Percentiles rank a stretch among this genome's conserved stretches.
Evolutionary conservation across 2,797 vertebrate genomes (phyloP).

Genomic region (Macropodus opercularis): DNA sequence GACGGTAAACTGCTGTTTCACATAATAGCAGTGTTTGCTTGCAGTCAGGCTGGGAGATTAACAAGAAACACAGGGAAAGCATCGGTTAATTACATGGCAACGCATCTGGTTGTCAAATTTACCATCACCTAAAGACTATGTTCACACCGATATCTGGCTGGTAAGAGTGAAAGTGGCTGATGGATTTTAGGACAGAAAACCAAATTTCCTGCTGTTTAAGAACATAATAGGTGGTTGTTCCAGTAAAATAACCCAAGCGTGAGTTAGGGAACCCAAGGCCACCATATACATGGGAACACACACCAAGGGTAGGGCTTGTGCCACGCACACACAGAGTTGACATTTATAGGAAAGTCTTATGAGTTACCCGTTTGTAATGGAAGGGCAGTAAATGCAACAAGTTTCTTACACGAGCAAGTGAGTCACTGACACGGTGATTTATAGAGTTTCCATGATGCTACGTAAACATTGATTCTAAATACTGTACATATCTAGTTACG

Average conservation of each 20-base stretch:
- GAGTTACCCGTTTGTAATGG: conserved; percentile 40
- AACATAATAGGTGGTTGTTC: conserved; percentile 45
- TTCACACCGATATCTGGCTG: conserved; percentile 7
- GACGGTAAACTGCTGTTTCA: neutral
- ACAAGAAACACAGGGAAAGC: conserved; percentile 23
- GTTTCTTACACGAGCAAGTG: conserved; percentile 6
- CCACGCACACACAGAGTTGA: conserved; percentile 9
- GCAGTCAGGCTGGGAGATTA: conserved; percentile 21
- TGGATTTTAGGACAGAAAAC: conserved; percentile 38
- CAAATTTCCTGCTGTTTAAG: conserved; percentile 56
- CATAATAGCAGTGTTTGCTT: conserved; percentile 32
- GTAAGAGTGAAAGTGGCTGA: neutral
- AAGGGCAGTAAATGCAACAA: neutral
- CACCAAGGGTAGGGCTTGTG: conserved; percentile 27
- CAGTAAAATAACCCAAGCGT: conserved; percentile 42
- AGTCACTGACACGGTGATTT: neutral
- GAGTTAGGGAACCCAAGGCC: conserved; percentile 35
- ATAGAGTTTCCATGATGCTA: neutral
- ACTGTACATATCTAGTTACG: neutral
- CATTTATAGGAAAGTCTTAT: conserved; percentile 52
- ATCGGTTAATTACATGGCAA: neutral
- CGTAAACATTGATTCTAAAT: neutral
- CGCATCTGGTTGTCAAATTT: conserved; percentile 23
- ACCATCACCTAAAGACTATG: conserved; percentile 10
- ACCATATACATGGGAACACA: conserved; percentile 9